Base-by-base conservation (phyloP, 2,888 invertebrate species). In the Phrixothrix hirtus region DNA sequence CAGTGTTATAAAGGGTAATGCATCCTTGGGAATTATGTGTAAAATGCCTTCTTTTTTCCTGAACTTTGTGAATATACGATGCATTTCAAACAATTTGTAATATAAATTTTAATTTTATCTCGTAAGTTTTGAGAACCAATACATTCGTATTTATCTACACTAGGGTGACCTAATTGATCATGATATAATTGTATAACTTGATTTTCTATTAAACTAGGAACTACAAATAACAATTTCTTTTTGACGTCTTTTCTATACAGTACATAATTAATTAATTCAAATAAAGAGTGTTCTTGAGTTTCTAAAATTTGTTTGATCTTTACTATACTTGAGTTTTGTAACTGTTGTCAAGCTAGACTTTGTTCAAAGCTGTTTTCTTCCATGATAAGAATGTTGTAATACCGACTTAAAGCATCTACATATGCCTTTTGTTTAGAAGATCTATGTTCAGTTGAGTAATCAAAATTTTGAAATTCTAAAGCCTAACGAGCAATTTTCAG, bases 401-500 rank as follows among this genome's bases (percentile, higher is more conserved):
- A 27, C 11, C 46, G 14, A 29, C 45, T 45, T 9, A 47, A 10
- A 2, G 31, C 38, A 37, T 46, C 37, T 2, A 37, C 46, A 31
- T 46, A 38, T 3, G n/a, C 2, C 42, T 32, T 42, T 11, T 13
- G 17, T 10, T 16, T n/a, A 11, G 2, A 3, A 7, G 12, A 4
- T 3, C 7, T 12, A 27, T 35, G 26, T 5, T 35, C 29, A 2
- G 16, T 13, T 1, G 3, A 15, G 7, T 16, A 37, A 30, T 30
- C 27, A 13, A 10, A 46, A 31, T 46, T 66, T 25, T 34, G 32
- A 2, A 32, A 27, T 3, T 10, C 10, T 6, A 66, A 39, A 30
- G 61, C 55, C 71, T 69, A 71, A 15, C 69, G 14, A 10, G 55
- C 34, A 29, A 70, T 70, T 21, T 65, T 57, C 0, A 63, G 62